phyloP scores from a whole-genome alignment of 2,888 invertebrate genomes.

The Desoria tigrina region DNA sequence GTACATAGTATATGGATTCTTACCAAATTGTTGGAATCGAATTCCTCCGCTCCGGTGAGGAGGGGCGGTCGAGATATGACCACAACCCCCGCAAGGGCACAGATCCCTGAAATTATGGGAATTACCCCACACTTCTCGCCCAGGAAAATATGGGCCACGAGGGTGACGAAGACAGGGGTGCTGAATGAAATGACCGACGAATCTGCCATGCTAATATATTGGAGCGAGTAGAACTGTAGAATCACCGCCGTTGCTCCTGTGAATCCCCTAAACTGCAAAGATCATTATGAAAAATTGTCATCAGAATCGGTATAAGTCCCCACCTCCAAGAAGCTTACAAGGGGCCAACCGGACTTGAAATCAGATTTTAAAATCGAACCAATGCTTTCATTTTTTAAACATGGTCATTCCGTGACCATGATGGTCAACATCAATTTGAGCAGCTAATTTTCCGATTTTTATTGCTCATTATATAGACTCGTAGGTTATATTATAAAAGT shows the following conservation, averaged over 20 bases:
- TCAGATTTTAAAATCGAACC: too few species aligned
- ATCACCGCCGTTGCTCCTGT: conserved; percentile 40
- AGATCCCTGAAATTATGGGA: conserved; percentile 37
- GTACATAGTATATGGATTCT: too few species aligned
- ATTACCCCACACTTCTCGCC: conserved; percentile 49
- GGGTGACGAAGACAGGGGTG: conserved; percentile 42
- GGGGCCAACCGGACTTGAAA: too few species aligned
- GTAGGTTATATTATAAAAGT: too few species aligned
- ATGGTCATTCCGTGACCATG: too few species aligned
- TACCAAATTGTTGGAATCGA: conserved; percentile 45
- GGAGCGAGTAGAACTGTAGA: conserved; percentile 46
- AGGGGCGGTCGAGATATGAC: conserved; percentile 49
- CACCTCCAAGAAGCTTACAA: too few species aligned
- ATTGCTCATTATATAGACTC: too few species aligned
- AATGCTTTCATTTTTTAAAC: too few species aligned
- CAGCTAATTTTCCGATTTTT: too few species aligned
- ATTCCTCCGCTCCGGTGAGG: conserved; percentile 43
- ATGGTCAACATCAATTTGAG: too few species aligned
- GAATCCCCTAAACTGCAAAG: conserved; percentile 33
- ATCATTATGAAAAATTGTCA: neutral
- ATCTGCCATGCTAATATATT: conserved; percentile 47
- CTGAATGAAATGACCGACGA: conserved; percentile 43
- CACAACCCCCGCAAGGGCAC: conserved; percentile 43
- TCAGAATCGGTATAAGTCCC: too few species aligned
- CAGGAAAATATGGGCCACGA: conserved; percentile 26